These are phyloP conservation scores for Seriola dumerili DNA, from an alignment of 2,113 vertebrate species.

Conservation along the genomic window DNA sequence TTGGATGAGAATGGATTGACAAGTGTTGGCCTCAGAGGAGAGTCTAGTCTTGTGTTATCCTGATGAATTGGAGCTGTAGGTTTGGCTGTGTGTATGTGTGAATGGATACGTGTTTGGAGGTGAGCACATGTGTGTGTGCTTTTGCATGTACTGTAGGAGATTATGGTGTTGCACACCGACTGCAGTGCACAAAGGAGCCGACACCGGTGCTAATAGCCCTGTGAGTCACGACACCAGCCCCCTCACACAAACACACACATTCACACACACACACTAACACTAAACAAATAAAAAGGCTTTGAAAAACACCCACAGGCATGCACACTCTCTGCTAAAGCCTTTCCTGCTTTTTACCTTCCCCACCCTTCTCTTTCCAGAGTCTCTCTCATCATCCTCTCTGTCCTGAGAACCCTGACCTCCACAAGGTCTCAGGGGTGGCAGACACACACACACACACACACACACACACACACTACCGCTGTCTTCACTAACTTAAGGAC, in stretches of 20 bases:
- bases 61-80: constrained; percentile 53
- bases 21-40: constrained; percentile 55
- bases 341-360: constrained; percentile 26
- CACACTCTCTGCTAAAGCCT: constrained; percentile 18
- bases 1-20: constrained; percentile 73
- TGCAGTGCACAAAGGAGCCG: constrained; percentile 41
- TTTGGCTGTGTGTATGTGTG: constrained; percentile 35
- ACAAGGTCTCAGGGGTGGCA: constrained; percentile 18
- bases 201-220: constrained; percentile 48
- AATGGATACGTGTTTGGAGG: neutral
- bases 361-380: constrained; percentile 29
- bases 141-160: constrained; percentile 20
- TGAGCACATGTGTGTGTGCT: neutral
- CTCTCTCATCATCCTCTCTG: constrained; percentile 25
- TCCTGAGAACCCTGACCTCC: constrained; percentile 46
- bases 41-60: constrained; percentile 18
- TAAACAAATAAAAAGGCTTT: constrained; percentile 49
- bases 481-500: neutral
- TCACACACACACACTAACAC: constrained; percentile 7
- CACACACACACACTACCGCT: neutral
- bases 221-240: constrained; percentile 67
- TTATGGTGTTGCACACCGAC: constrained; percentile 27
- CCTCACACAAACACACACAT: constrained; percentile 11
- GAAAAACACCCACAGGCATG: constrained; percentile 51
- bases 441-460: neutral